Evolutionary conservation across 2,797 vertebrate species (phyloP).

Genomic region (Gallinago solitaria): DNA sequence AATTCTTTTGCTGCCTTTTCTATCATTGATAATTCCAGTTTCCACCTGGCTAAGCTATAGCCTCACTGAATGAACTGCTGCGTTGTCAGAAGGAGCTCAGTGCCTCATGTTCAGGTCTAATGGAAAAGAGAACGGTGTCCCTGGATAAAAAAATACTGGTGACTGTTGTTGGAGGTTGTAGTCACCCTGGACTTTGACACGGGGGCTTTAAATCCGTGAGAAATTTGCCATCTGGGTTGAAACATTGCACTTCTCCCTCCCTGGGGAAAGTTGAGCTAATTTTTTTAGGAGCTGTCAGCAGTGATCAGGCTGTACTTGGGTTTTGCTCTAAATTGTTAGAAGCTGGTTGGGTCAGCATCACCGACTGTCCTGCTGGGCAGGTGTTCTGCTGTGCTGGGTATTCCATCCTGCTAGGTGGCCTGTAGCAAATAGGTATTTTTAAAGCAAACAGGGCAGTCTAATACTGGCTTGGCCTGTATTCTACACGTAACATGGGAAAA

Average conservation of each 20-base stretch:
- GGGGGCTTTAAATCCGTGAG: background rate
- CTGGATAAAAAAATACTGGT: background rate
- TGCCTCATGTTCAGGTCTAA: background rate
- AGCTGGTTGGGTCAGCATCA: background rate
- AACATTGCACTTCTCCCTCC: background rate
- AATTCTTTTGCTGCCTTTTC: background rate
- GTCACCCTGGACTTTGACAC: background rate
- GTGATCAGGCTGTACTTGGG: too few species aligned
- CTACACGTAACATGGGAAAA: fast-evolving
- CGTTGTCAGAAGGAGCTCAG: background rate
- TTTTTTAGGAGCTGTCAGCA: background rate
- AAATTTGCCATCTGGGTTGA: background rate
- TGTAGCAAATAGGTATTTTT: background rate
- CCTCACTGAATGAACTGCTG: background rate
- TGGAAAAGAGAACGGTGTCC: background rate
- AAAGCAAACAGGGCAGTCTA: background rate
- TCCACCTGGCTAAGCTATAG: background rate
- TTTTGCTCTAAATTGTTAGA: background rate
- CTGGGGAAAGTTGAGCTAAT: background rate
- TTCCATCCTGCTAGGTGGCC: too few species aligned
- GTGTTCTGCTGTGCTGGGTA: background rate
- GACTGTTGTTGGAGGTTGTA: background rate
- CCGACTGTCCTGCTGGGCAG: background rate
- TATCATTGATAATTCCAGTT: background rate
- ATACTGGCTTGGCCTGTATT: background rate